Evolutionary conservation across 1,140 invertebrate species (phyloP).

Genomic region (Cyrtorhinus lividipennis): DNA sequence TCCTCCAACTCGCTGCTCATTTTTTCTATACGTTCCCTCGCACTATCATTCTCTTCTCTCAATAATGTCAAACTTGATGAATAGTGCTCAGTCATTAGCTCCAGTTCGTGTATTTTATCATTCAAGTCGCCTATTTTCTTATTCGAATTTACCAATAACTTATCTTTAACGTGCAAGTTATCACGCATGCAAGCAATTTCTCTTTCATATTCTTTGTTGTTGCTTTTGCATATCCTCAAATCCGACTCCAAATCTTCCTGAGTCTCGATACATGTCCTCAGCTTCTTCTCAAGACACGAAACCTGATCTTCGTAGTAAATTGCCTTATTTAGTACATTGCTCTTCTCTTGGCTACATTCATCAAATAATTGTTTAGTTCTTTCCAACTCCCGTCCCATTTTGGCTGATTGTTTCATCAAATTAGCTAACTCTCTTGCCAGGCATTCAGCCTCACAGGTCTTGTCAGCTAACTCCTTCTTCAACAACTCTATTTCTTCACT

Average conservation of each 20-base stretch:
- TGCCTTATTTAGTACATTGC: background rate
- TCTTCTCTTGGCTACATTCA: background rate
- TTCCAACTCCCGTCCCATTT: background rate
- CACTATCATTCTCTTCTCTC: background rate
- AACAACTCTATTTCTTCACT: background rate
- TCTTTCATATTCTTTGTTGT: background rate
- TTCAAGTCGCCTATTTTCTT: conserved; percentile 3
- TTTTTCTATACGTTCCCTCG: background rate
- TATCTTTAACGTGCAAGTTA: background rate
- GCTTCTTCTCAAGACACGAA: background rate
- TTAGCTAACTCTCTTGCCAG: background rate
- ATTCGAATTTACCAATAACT: background rate
- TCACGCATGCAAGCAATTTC: background rate
- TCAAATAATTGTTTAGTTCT: background rate
- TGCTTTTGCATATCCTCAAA: background rate
- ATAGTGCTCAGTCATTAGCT: background rate
- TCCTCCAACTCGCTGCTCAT: background rate
- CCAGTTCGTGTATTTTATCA: background rate
- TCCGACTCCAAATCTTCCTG: background rate
- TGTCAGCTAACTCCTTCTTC: background rate
- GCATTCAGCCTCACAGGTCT: background rate
- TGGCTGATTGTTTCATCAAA: background rate
- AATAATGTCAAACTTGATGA: background rate
- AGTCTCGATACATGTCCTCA: background rate
- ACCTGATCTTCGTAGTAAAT: background rate